Evolutionary conservation across 1,140 invertebrate species (phyloP).

Genomic region (Calephelis virginiensis): DNA sequence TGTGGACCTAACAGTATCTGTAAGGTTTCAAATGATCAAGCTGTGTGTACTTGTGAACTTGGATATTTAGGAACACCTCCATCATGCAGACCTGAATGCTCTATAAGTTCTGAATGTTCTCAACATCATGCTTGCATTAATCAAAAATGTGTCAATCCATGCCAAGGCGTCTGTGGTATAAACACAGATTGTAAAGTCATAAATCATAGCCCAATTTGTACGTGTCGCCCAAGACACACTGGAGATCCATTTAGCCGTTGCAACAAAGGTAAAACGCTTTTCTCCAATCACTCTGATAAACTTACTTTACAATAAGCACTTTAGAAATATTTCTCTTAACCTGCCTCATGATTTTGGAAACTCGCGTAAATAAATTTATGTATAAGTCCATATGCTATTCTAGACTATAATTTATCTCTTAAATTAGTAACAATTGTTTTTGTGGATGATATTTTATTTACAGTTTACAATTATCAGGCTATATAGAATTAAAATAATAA

Average conservation of each 20-base stretch:
- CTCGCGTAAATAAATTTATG: no score
- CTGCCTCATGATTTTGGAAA: no score
- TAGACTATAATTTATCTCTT: no score
- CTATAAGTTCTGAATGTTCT: constrained; percentile 76
- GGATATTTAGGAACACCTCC: constrained; percentile 75
- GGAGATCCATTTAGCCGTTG: constrained; percentile 81
- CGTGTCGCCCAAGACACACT: constrained; percentile 75
- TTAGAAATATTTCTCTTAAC: no score
- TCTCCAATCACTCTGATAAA: no score
- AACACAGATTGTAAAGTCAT: constrained; percentile 80
- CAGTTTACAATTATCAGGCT: no score
- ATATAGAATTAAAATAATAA: no score
- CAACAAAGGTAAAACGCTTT: constrained; percentile 43
- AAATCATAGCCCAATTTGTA: constrained; percentile 79
- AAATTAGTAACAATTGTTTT: no score
- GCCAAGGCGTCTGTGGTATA: constrained; percentile 79
- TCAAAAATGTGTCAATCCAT: constrained; percentile 79
- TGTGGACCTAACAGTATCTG: constrained; percentile 88
- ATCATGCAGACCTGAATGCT: constrained; percentile 79
- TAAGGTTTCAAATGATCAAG: constrained; percentile 82
- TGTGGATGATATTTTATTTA: no score
- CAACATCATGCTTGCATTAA: constrained; percentile 70
- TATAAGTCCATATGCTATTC: no score
- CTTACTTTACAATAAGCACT: no score
- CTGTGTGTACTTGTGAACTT: constrained; percentile 83